These are phyloP conservation scores for Gasteruption jaculator DNA, from an alignment of 2,888 invertebrate genomes.

Conservation along the genomic window DNA sequence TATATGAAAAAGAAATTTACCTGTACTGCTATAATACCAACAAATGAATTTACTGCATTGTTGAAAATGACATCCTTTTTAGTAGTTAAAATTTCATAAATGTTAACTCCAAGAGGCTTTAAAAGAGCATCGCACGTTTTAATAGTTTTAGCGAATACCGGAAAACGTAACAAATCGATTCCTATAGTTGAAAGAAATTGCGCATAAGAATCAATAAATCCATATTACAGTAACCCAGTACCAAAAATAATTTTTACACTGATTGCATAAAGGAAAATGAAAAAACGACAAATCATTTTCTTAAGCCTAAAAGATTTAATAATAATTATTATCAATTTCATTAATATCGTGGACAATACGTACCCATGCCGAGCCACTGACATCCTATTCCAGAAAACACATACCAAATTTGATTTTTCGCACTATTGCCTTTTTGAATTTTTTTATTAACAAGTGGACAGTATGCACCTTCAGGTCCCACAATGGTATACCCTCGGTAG, in stretches of 20 bases:
- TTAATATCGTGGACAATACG: no score
- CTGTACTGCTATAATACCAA: conserved; percentile 68
- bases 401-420: conserved; percentile 75
- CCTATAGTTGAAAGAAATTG: no score
- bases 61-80: conserved; percentile 61
- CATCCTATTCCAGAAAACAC: conserved; percentile 91
- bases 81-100: conserved; percentile 60
- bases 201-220: no score
- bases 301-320: no score
- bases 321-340: no score
- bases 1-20: no score
- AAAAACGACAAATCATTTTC: no score
- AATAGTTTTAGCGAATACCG: conserved; percentile 64
- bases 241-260: no score
- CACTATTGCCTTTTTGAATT: conserved; percentile 60
- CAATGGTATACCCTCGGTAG: conserved; percentile 70
- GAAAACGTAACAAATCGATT: conserved; percentile 62
- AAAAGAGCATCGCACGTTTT: conserved; percentile 58
- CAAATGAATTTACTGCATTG: conserved; percentile 66
- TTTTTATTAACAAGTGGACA: conserved; percentile 54
- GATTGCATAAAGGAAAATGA: no score
- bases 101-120: conserved; percentile 59
- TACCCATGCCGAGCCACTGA: conserved; percentile 84
- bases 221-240: no score
- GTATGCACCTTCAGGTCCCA: conserved; percentile 43